Conservation (phyloP, 2,888 invertebrate genomes). For the Ochropleura leucogaster region DNA sequence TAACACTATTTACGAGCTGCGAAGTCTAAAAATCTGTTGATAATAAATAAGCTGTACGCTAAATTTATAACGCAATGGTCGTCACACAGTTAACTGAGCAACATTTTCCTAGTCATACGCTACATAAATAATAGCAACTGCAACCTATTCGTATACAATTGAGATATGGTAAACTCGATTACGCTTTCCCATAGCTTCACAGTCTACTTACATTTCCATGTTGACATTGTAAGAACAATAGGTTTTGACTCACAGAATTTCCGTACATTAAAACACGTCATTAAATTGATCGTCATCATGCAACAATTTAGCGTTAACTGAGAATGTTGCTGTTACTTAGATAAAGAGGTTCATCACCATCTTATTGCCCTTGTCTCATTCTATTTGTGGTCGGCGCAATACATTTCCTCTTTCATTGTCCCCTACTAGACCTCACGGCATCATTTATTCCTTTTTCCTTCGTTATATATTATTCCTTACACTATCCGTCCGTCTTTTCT, state of each 20-base stretch:
- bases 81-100: conserved; percentile 39
- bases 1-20: conserved; percentile 26
- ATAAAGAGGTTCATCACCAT: too few relatives aligned
- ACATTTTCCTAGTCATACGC: conserved; percentile 26
- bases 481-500: too few relatives aligned
- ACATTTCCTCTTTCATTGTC: too few relatives aligned
- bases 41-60: conserved; percentile 37
- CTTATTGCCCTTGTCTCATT: too few relatives aligned
- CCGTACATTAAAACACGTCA: conserved; percentile 7
- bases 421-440: too few relatives aligned
- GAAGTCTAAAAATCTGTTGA: conserved; percentile 34
- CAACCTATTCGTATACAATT: not conserved
- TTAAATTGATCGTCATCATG: not conserved
- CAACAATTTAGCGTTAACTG: conserved; percentile 3
- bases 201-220: conserved; percentile 24
- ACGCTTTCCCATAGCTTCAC: conserved; percentile 19
- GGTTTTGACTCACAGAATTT: conserved; percentile 21
- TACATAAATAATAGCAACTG: not conserved
- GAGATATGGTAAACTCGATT: conserved; percentile 18
- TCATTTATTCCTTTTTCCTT: too few relatives aligned
- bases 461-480: too few relatives aligned
- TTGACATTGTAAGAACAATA: conserved; percentile 45
- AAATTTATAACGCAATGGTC: conserved; percentile 51
- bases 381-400: too few relatives aligned
- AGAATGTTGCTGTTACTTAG: not conserved